A percentile compares a stretch with the other conserved stretches of the same genome.
Conservation (phyloP, 2,888 invertebrate species). For the Rhagonycha fulva region DNA sequence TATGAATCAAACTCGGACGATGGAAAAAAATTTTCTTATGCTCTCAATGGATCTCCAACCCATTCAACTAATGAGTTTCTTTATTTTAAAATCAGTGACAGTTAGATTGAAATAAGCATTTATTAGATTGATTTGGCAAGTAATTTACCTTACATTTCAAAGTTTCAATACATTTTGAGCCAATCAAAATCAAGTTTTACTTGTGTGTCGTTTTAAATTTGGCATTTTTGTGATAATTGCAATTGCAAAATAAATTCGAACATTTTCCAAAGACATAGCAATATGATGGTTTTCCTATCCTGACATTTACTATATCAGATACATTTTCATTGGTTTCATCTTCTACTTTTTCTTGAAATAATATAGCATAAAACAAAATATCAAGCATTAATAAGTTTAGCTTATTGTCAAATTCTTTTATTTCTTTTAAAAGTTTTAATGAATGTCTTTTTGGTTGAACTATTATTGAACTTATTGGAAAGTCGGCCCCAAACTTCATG, state of each 20-base stretch:
- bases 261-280: slow-evolving; percentile 9
- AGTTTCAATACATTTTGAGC: too few species aligned
- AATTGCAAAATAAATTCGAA: slow-evolving; percentile 1
- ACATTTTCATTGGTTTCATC: neutral
- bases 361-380: neutral
- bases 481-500: neutral
- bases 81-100: too few species aligned
- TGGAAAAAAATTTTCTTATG: too few species aligned
- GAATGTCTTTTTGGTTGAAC: neutral
- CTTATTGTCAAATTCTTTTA: neutral
- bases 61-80: too few species aligned
- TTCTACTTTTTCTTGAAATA: neutral
- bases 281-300: slow-evolving; percentile 21
- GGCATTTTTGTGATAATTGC: neutral
- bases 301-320: neutral
- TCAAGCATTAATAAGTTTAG: neutral
- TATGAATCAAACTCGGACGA: too few species aligned
- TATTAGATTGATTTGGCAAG: too few species aligned
- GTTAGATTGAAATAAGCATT: too few species aligned
- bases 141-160: too few species aligned
- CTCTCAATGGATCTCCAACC: too few species aligned
- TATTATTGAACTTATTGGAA: slow-evolving; percentile 4
- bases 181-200: too few species aligned
- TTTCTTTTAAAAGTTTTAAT: neutral
- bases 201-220: too few species aligned